Conservation (phyloP, 2,888 invertebrate species). For the Parnassius orleans region DNA sequence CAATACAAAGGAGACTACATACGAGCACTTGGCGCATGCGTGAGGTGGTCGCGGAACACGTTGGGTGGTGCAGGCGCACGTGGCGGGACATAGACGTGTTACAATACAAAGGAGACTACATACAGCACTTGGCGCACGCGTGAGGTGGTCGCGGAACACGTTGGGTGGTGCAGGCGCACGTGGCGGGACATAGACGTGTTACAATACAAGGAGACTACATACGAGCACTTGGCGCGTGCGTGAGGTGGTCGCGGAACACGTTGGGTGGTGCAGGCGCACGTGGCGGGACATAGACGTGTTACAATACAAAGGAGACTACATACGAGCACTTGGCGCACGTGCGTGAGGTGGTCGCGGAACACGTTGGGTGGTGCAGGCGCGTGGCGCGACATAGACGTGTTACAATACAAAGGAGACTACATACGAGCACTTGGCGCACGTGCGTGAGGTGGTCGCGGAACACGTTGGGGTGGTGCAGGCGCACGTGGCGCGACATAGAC, state of each 20-base stretch:
- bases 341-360: constrained; percentile 42
- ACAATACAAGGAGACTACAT: constrained; percentile 61
- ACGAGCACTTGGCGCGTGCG: constrained; percentile 54
- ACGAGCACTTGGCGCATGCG: constrained; percentile 53
- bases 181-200: constrained; percentile 80
- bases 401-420: too few relatives aligned
- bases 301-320: constrained; percentile 48
- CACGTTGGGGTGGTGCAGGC: too few relatives aligned
- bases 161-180: constrained; percentile 82
- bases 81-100: constrained; percentile 82
- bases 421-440: too few relatives aligned
- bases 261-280: constrained; percentile 87
- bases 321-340: too few relatives aligned
- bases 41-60: constrained; percentile 71
- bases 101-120: background rate
- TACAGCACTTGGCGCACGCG: constrained; percentile 52
- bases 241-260: constrained; percentile 74
- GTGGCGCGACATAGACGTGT: constrained; percentile 44
- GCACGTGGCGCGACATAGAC: too few relatives aligned
- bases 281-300: constrained; percentile 80
- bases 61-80: constrained; percentile 86
- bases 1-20: constrained; percentile 24
- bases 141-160: constrained; percentile 29
- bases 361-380: constrained; percentile 89
- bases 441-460: too few relatives aligned